Conservation (phyloP, 2,113 vertebrate genomes). For the Gavia stellata region DNA sequence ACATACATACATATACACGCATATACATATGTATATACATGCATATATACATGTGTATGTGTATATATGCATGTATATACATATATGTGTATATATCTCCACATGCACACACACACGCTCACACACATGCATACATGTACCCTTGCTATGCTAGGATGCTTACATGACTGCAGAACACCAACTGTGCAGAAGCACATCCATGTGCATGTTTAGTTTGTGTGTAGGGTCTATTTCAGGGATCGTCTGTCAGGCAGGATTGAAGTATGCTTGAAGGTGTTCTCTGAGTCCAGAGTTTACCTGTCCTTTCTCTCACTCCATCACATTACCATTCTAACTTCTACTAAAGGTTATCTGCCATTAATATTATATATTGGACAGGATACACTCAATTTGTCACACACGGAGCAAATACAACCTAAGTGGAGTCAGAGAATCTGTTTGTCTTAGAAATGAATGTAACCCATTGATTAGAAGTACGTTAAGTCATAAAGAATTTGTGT, state of each 20-base stretch:
- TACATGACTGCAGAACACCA: not conserved
- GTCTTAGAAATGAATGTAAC: not conserved
- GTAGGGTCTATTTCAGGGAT: not conserved
- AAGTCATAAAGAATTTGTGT: not conserved
- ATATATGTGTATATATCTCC: not conserved
- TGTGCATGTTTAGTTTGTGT: not conserved
- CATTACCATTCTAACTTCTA: not conserved
- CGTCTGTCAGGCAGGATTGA: not conserved
- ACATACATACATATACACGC: too few relatives aligned
- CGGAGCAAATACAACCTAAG: not conserved
- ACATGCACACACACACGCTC: fast-evolving
- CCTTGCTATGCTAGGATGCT: not conserved
- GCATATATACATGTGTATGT: not conserved
- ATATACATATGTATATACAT: not conserved
- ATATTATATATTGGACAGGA: not conserved
- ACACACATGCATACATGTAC: too few relatives aligned
- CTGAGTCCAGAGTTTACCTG: not conserved
- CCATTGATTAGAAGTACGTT: not conserved
- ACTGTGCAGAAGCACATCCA: not conserved
- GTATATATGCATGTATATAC: not conserved
- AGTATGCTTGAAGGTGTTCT: not conserved
- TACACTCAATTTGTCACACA: not conserved
- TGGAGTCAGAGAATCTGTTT: not conserved
- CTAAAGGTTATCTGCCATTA: not conserved
- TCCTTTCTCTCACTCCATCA: not conserved